Conservation (phyloP, 30 jellyfish, hydroid and myxozoan species). For the Cassiopea andromeda region DNA sequence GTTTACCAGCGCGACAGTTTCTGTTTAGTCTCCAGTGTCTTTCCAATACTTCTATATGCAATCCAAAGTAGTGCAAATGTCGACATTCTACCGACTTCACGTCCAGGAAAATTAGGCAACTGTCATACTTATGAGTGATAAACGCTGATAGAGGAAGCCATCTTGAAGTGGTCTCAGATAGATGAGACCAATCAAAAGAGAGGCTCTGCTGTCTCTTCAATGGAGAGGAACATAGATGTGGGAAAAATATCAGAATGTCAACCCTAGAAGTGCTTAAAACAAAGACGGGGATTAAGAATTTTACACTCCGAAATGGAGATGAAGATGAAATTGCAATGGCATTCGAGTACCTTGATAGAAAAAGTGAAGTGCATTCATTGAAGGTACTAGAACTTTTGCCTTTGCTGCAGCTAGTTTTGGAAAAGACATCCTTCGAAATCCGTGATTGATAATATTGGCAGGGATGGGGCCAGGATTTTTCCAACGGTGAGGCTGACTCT, state of each 20-base stretch:
- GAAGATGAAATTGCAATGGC: constrained; percentile 79
- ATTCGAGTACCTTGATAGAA: constrained; percentile 67
- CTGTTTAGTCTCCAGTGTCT: constrained; percentile 35
- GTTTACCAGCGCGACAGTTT: constrained; percentile 59
- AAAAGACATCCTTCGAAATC: not conserved
- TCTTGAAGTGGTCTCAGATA: constrained; percentile 14
- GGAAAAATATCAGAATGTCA: constrained; percentile 43
- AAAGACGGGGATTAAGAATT: constrained; percentile 59
- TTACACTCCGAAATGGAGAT: constrained; percentile 65
- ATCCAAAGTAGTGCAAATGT: constrained; percentile 61
- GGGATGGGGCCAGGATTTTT: too few relatives aligned
- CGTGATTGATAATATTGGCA: too few relatives aligned
- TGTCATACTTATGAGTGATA: too few relatives aligned
- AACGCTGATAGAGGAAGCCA: not conserved
- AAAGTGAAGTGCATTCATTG: constrained; percentile 78
- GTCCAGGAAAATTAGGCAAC: not conserved
- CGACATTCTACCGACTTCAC: not conserved
- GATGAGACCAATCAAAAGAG: not conserved
- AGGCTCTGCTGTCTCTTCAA: not conserved
- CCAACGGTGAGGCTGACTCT: too few relatives aligned
- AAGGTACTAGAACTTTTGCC: constrained; percentile 29
- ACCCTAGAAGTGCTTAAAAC: constrained; percentile 71
- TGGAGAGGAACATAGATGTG: not conserved
- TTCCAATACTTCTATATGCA: constrained; percentile 66
- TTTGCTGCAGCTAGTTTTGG: not conserved